Evolutionary conservation across 1,140 invertebrate species (phyloP).

Genomic region (Drosophila orosa): DNA sequence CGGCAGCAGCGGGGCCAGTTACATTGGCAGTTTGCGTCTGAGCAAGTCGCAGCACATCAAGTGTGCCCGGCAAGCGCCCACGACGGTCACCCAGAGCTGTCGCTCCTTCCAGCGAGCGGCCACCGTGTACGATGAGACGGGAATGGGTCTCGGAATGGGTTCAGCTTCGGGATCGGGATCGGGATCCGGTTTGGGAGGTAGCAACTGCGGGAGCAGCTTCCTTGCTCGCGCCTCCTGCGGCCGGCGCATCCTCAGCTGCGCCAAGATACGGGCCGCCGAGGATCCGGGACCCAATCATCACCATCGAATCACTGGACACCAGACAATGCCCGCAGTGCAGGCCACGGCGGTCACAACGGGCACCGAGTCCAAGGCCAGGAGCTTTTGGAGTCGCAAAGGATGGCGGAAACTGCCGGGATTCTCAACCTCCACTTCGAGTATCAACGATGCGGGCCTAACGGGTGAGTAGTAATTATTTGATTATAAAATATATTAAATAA

Average conservation of each 20-base stretch:
- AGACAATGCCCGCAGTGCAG: not conserved
- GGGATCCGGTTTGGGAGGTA: not conserved
- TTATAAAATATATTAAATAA: not conserved
- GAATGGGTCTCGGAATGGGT: not conserved
- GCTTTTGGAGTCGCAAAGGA: conserved; percentile 89
- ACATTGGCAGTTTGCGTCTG: conserved; percentile 87
- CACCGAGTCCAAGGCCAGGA: conserved; percentile 84
- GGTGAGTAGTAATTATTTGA: conserved; percentile 84
- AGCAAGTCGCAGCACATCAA: conserved; percentile 84
- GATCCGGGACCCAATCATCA: conserved; percentile 71
- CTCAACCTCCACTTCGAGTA: conserved; percentile 87
- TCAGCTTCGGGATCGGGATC: not conserved
- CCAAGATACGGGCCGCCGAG: conserved; percentile 75
- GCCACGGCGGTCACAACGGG: conserved; percentile 26
- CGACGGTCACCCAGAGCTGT: conserved; percentile 64
- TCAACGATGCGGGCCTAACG: conserved; percentile 87
- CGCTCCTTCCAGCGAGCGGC: conserved; percentile 70
- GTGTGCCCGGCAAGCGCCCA: conserved; percentile 68
- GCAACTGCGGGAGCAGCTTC: conserved; percentile 41
- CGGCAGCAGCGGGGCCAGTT: conserved; percentile 91
- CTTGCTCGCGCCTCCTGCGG: conserved; percentile 74
- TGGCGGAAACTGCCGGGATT: conserved; percentile 91
- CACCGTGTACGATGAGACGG: conserved; percentile 45
- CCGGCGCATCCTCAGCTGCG: conserved; percentile 71
- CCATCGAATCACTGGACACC: conserved; percentile 2